Base-by-base conservation (phyloP, 2,797 vertebrate genomes). In the Nyctalus aviator region DNA sequence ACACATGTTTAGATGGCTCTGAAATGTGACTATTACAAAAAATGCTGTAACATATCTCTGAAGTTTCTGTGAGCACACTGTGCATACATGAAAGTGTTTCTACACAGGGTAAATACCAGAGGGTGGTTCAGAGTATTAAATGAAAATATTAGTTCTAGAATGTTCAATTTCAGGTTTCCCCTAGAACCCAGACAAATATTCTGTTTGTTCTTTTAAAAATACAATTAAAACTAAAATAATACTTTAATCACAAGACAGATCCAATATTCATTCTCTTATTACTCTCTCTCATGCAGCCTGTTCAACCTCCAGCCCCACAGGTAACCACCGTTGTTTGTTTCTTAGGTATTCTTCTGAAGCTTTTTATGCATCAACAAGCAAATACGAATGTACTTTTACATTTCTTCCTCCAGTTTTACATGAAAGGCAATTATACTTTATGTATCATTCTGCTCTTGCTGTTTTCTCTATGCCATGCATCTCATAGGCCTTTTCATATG, bases 71-170 rank as follows among this genome's bases (percentile, higher is more conserved):
- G 62, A 68, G 50, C 13, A 10, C 1, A n/a, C 20, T 68, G 4
- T 85, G 11, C 20, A 57, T 53, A 66, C 18, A 12, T 35, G 9
- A 55, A 85, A 85, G n/a, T 23, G 32, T 92, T 90, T 92, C 59
- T 86, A 11, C 62, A 76, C 44, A 48, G n/a, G 18, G 69, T 88
- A 59, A 85, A 93, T 83, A 92, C 86, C 32, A 68, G 53, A 83
- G 55, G 69, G 30, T 73, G 81, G 55, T 75, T 94, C 55, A 69
- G 73, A 75, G 35, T 48, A 64, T 27, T 89, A 81, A 87, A 86
- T 77, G 46, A 93, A 96, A 73, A 91, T 79, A 71, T 68, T 91
- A 57, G 37, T 84, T 89, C 55, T 73, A 62, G 85, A 73, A 76
- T 21, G 59, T 75, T 79, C 53, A 83, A 68, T 21, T 50, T 76